phyloP scores from a whole-genome alignment of 2,888 invertebrate genomes.

The Schizotus pectinicornis region DNA sequence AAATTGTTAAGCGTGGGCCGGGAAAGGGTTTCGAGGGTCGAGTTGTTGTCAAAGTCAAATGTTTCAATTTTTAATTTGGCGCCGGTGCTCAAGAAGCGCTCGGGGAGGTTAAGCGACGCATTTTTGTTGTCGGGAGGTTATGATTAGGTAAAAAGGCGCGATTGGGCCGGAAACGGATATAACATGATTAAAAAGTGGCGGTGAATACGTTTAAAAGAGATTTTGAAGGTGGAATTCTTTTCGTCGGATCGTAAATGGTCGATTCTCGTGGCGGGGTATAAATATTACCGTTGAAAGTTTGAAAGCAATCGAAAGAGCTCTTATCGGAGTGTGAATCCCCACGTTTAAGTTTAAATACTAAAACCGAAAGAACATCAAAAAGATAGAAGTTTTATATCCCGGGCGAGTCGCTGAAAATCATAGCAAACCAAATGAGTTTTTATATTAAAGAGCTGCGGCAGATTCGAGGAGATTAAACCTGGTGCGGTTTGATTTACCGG shows the following conservation, averaged over 20 bases:
- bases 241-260: conserved; percentile 6
- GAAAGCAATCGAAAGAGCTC: conserved; percentile 26
- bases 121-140: too few relatives aligned
- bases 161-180: too few relatives aligned
- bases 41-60: too few relatives aligned
- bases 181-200: conserved; percentile 1
- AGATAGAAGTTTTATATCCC: conserved; percentile 36
- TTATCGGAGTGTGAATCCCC: conserved; percentile 29
- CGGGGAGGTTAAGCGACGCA: too few relatives aligned
- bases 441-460: conserved; percentile 29
- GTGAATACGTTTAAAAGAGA: conserved; percentile 9
- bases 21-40: too few relatives aligned
- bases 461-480: conserved; percentile 9
- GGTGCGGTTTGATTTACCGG: conserved; percentile 19
- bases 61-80: too few relatives aligned
- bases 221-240: conserved; percentile 2
- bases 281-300: conserved; percentile 30
- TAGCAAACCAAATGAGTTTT: conserved; percentile 35
- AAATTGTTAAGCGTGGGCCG: too few relatives aligned
- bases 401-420: conserved; percentile 26
- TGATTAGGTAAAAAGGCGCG: too few relatives aligned
- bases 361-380: conserved; percentile 37
- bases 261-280: conserved; percentile 14
- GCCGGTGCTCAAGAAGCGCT: too few relatives aligned
- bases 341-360: conserved; percentile 34